Percentiles rank a stretch among this genome's conserved stretches.
These are phyloP conservation scores for Campoletis raptor DNA, from an alignment of 2,888 invertebrate genomes.

Conservation along the genomic window DNA sequence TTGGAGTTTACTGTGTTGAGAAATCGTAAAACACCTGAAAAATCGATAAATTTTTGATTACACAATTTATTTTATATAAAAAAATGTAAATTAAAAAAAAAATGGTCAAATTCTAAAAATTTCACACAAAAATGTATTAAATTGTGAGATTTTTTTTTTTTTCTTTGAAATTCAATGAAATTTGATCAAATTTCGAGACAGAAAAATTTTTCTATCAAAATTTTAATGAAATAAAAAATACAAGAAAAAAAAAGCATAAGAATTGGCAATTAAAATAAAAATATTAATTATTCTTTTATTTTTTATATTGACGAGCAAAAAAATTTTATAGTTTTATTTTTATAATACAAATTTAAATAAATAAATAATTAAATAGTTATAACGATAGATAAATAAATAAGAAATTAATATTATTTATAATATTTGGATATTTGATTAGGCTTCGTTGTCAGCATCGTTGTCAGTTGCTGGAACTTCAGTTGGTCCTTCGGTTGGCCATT, in stretches of 20 bases:
- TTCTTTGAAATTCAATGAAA: no score
- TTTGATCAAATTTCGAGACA: no score
- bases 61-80: neutral
- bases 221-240: neutral
- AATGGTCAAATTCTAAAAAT: neutral
- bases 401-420: constrained; percentile 54
- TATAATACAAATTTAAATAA: constrained; percentile 5
- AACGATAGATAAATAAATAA: constrained; percentile 69
- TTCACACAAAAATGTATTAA: neutral
- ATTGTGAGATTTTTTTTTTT: no score
- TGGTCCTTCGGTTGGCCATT: constrained; percentile 82
- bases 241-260: neutral
- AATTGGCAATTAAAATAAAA: no score
- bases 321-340: no score
- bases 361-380: constrained; percentile 60
- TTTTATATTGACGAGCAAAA: neutral
- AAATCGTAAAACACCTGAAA: neutral
- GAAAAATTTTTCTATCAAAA: no score
- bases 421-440: constrained; percentile 69
- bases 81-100: neutral
- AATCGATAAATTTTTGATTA: constrained; percentile 17
- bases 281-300: neutral
- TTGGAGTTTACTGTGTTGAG: neutral
- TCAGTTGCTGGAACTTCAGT: constrained; percentile 78
- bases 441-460: constrained; percentile 82